phyloP scores from a whole-genome alignment of 2,113 vertebrate species.

The Microcebus jonahi region DNA sequence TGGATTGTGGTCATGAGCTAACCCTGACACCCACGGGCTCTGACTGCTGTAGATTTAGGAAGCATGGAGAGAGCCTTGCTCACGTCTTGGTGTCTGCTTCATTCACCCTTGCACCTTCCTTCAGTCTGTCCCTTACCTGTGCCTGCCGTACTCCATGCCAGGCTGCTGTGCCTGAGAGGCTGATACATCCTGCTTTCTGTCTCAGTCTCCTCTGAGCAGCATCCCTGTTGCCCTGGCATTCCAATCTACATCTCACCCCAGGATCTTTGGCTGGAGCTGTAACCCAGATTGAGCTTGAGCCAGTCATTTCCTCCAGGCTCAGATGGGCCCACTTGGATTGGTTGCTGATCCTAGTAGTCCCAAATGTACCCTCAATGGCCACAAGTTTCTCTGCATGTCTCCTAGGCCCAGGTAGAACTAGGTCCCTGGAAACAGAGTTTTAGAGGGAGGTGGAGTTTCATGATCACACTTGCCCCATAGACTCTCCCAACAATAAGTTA shows the following conservation, averaged over 20 bases:
- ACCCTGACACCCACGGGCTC: background rate
- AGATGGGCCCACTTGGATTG: background rate
- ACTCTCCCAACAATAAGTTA: background rate
- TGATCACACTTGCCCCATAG: background rate
- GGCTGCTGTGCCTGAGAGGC: background rate
- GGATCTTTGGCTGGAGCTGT: background rate
- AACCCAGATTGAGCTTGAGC: background rate
- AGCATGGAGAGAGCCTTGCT: background rate
- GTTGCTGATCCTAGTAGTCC: background rate
- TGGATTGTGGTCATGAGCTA: background rate
- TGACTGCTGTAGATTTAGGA: background rate
- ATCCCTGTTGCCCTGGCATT: background rate
- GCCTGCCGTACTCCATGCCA: background rate
- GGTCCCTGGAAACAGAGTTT: background rate
- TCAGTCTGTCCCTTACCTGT: background rate
- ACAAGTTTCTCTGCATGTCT: background rate
- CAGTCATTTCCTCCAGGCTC: background rate
- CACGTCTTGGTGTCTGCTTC: background rate
- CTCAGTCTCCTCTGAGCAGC: background rate
- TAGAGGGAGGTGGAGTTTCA: background rate
- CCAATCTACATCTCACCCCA: background rate
- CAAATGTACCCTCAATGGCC: background rate
- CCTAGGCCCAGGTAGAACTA: background rate
- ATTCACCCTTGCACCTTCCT: background rate
- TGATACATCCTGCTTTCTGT: background rate